These are phyloP conservation scores for Helicoverpa armigera DNA, from an alignment of 1,140 invertebrate species.

Conservation along the genomic window DNA sequence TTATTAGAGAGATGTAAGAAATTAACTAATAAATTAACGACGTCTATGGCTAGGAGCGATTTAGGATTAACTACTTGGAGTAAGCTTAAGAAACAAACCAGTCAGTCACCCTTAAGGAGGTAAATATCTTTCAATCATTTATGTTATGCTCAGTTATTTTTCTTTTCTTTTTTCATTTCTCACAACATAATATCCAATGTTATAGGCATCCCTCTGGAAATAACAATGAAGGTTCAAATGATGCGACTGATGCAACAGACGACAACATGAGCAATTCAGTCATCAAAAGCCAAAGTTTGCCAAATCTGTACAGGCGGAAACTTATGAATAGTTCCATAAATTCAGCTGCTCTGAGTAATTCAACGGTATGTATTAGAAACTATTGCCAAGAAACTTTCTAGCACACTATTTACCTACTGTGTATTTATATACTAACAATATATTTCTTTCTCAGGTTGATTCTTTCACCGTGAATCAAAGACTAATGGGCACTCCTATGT, in stretches of 20 bases:
- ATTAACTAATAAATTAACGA: constrained; percentile 87
- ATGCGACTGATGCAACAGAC: constrained; percentile 74
- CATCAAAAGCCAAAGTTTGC: constrained; percentile 92
- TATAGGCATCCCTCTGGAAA: constrained; percentile 92
- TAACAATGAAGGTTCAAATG: constrained; percentile 88
- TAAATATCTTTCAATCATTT: constrained; percentile 53
- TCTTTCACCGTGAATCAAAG: constrained; percentile 85
- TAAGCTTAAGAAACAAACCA: constrained; percentile 90
- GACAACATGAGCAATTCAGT: constrained; percentile 84
- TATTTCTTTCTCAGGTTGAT: constrained; percentile 82
- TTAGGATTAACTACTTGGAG: constrained; percentile 94
- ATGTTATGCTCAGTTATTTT: constrained; percentile 7
- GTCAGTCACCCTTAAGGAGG: constrained; percentile 84
- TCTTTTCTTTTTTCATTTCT: neutral
- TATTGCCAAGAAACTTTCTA: constrained; percentile 20
- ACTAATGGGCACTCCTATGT: constrained; percentile 82
- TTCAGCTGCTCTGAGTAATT: constrained; percentile 87
- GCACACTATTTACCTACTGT: neutral
- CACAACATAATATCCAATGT: constrained; percentile 28
- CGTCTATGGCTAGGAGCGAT: constrained; percentile 94
- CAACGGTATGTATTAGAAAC: constrained; percentile 85
- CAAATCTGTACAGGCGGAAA: constrained; percentile 88
- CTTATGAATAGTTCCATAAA: constrained; percentile 82
- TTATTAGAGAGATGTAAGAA: constrained; percentile 86
- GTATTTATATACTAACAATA: constrained; percentile 55